A percentile compares a stretch with the other conserved stretches of the same genome.
These are phyloP conservation scores for Lagorchestes hirsutus DNA, from an alignment of 2,797 vertebrate species.

Conservation along the genomic window DNA sequence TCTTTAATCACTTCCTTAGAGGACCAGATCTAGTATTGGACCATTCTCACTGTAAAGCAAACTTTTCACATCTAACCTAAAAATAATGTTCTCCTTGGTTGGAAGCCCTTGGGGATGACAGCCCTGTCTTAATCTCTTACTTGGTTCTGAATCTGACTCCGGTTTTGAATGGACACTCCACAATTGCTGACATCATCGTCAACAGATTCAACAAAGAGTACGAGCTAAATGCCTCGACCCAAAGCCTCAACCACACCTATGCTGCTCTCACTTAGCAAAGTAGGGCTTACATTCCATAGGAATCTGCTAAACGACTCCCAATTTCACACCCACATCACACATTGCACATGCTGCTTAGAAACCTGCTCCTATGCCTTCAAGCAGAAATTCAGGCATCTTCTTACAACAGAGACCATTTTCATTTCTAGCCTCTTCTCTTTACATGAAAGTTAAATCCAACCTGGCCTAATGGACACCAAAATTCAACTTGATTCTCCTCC, in stretches of 20 bases:
- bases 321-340: conserved; percentile 30
- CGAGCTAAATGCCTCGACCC: neutral
- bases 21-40: neutral
- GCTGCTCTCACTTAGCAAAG: neutral
- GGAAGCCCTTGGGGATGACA: neutral
- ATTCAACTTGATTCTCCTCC: conserved; percentile 16
- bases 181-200: conserved; percentile 6
- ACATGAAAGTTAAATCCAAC: conserved; percentile 22
- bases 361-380: conserved; percentile 34
- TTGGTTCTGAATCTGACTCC: neutral
- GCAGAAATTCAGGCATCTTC: conserved; percentile 29
- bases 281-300: conserved; percentile 10
- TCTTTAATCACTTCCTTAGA: neutral
- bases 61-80: neutral
- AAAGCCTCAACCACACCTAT: neutral
- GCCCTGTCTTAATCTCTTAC: conserved; percentile 6
- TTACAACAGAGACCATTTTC: conserved; percentile 3
- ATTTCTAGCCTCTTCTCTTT: conserved; percentile 39
- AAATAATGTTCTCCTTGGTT: neutral
- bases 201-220: conserved; percentile 3
- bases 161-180: conserved; percentile 4
- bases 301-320: conserved; percentile 54
- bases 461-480: conserved; percentile 23
- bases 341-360: conserved; percentile 27
- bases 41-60: neutral